Evolutionary conservation across 2,888 invertebrate species (phyloP), one percentile per base, ranked within the genome.

Genomic region (Amphipyra tragopoginis): DNA sequence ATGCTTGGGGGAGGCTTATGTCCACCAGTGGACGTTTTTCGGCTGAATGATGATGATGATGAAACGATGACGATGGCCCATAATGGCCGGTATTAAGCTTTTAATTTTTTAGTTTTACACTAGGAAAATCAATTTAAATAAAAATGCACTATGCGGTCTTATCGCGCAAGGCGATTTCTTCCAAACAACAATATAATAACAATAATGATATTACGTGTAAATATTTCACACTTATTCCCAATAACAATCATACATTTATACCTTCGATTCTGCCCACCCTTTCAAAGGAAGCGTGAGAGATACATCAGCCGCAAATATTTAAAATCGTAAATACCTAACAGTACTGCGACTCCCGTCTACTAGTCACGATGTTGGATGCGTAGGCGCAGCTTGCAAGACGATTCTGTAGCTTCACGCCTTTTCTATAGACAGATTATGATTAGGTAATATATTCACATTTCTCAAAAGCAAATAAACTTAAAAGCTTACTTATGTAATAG

Each of bases 261-360:
- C 52, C 13, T 45, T 13, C 13, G 43, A n/a, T 3, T 5, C 70
- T 57, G 33, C 51, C 75, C 64, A 71, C 75, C 39, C 34, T 34
- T 44, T 38, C 54, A 48, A 36, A 13, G 43, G 63, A 69, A 72
- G 47, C 80, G 80, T 77, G 80, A 76, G 64, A 68, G 80, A 77
- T 77, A 45, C 51, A 79, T 77, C 77, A 60, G 77, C 56, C 8
- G 73, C 50, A 59, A 79, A 72, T 77, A 77, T 77, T 79, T 79
- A 67, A 77, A 68, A 72, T 79, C 54, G 72, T 54, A 63, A 76
- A 77, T 79, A 79, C 54, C 80, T 77, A 77, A 79, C 77, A 64
- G 77, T 77, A 67, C 47, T 36, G 33, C 5, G 53, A 29, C 47
- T 40, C 38, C 47, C 7, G 55, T 64, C 55, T 69, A 56, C 63